Conservation (phyloP, 2,888 invertebrate species). For the Spicauda simplicius region DNA sequence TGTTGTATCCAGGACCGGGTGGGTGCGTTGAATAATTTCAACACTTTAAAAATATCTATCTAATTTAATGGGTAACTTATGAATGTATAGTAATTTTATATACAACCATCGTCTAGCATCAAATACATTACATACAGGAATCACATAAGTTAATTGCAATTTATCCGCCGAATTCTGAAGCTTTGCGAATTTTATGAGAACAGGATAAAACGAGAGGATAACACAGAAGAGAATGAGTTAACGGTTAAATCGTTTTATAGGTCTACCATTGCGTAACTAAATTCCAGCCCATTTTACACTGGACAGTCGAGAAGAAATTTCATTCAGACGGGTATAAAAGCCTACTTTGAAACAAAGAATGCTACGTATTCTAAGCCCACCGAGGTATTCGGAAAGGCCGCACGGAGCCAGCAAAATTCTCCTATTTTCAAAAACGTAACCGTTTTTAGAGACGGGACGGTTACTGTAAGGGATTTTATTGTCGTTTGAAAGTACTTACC, state of each 20-base stretch:
- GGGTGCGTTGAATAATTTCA: no score
- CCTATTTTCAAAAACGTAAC: conserved; percentile 1
- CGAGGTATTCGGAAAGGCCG: conserved; percentile 25
- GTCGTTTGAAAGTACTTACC: background rate
- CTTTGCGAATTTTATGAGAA: no score
- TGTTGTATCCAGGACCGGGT: no score
- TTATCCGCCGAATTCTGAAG: no score
- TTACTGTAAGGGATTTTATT: background rate
- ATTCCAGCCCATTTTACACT: conserved; percentile 15
- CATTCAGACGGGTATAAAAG: conserved; percentile 19
- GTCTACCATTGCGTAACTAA: conserved; percentile 20
- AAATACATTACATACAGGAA: no score
- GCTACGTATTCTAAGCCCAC: conserved; percentile 19
- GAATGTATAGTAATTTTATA: no score
- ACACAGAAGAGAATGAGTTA: conserved; percentile 4
- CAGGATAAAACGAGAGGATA: background rate
- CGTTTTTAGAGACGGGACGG: no score
- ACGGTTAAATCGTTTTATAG: background rate
- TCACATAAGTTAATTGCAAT: no score
- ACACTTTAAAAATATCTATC: no score
- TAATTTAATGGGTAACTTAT: no score
- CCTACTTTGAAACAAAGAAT: conserved; percentile 27
- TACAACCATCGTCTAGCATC: no score
- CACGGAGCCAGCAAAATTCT: conserved; percentile 9
- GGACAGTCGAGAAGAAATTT: conserved; percentile 26